phyloP scores from a whole-genome alignment of 2,797 vertebrate genomes.

The Clarias pachynema region DNA sequence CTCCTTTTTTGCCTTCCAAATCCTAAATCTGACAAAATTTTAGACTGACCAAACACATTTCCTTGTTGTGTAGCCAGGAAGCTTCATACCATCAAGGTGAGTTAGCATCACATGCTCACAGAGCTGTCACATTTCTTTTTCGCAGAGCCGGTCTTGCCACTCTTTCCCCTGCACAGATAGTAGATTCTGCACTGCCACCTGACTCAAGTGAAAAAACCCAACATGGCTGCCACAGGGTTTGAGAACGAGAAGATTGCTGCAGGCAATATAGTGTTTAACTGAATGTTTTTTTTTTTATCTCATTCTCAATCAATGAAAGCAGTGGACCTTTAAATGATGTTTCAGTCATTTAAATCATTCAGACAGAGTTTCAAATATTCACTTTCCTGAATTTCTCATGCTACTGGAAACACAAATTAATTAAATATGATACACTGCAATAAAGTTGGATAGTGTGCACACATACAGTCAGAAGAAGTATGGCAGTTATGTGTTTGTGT shows the following conservation, averaged over 20 bases:
- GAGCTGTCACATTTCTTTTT: slow-evolving; percentile 54
- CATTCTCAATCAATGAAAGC: slow-evolving; percentile 56
- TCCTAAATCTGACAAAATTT: slow-evolving; percentile 70
- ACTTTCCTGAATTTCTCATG: slow-evolving; percentile 20
- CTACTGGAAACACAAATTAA: slow-evolving; percentile 40
- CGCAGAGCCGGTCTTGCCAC: slow-evolving; percentile 60
- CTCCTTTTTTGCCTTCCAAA: slow-evolving; percentile 51
- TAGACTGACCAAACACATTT: slow-evolving; percentile 67
- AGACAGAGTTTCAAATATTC: slow-evolving; percentile 50
- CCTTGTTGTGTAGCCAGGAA: slow-evolving; percentile 56
- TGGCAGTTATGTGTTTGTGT: slow-evolving; percentile 15
- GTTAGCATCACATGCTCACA: slow-evolving; percentile 64
- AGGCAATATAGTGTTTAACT: slow-evolving; percentile 52
- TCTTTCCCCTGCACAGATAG: slow-evolving; percentile 9
- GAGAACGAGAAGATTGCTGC: slow-evolving; percentile 62
- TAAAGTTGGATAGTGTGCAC: not conserved
- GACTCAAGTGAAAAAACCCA: slow-evolving; percentile 44
- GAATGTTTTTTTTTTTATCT: slow-evolving; percentile 42
- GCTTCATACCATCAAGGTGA: slow-evolving; percentile 62
- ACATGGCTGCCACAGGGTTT: slow-evolving; percentile 50
- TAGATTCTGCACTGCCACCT: slow-evolving; percentile 41
- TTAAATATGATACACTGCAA: slow-evolving; percentile 25
- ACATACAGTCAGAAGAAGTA: not conserved
- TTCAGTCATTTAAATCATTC: slow-evolving; percentile 52
- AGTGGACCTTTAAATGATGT: slow-evolving; percentile 57